Evolutionary conservation across 2,888 invertebrate genomes (phyloP).

Genomic region (Lacanobia wlatinum): DNA sequence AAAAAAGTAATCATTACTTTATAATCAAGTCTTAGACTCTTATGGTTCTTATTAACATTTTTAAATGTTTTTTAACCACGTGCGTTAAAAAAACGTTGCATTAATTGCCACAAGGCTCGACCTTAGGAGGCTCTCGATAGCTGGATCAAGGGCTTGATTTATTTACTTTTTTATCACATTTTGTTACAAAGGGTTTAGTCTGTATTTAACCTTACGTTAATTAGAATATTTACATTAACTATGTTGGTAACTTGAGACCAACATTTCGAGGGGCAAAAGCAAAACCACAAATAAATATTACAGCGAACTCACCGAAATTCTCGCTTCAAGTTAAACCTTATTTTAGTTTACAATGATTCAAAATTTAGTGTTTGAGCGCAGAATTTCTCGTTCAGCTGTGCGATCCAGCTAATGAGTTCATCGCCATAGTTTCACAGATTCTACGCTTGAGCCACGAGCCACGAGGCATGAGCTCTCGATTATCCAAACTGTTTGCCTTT

Average conservation of each 20-base stretch:
- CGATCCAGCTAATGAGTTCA: constrained; percentile 40
- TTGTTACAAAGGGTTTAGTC: no score
- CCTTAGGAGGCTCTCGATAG: no score
- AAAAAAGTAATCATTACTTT: no score
- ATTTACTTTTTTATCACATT: no score
- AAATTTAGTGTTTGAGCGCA: constrained; percentile 4
- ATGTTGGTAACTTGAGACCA: not conserved
- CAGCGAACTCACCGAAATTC: not conserved
- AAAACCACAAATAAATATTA: not conserved
- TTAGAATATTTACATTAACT: no score
- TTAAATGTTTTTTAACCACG: no score
- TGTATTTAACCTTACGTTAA: no score
- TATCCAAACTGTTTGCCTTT: constrained; percentile 35
- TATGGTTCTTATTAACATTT: no score
- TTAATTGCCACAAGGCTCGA: no score
- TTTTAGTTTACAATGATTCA: constrained; percentile 26
- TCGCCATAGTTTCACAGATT: constrained; percentile 35
- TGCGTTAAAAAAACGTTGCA: no score
- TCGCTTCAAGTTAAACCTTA: not conserved
- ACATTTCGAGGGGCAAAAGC: not conserved
- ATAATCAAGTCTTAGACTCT: no score
- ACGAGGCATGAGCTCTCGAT: constrained; percentile 29
- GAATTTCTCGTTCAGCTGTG: constrained; percentile 8
- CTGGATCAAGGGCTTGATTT: no score
- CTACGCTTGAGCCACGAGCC: not conserved